These are phyloP conservation scores for Pampus argenteus DNA, from an alignment of 2,797 vertebrate genomes.

Conservation along the genomic window DNA sequence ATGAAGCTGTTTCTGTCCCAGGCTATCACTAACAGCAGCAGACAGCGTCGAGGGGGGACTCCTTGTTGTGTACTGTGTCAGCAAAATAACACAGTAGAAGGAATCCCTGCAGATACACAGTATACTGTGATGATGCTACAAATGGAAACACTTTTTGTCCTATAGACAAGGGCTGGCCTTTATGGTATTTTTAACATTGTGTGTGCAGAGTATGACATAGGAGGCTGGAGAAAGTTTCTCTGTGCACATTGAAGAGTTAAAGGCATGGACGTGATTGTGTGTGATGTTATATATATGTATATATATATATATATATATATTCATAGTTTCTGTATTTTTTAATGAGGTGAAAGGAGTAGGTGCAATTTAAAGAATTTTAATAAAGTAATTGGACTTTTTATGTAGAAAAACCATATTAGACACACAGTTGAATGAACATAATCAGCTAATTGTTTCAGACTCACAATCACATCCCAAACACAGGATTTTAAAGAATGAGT, in stretches of 20 bases:
- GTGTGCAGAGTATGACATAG: no score
- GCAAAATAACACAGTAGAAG: conserved; percentile 47
- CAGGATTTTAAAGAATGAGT: not conserved
- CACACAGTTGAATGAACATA: no score
- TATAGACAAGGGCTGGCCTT: not conserved
- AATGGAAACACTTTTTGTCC: conserved; percentile 19
- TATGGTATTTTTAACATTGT: not conserved
- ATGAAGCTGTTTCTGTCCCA: conserved; percentile 46
- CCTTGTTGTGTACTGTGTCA: conserved; percentile 52
- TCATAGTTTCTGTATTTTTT: no score
- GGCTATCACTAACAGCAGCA: conserved; percentile 35
- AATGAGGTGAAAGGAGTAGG: no score
- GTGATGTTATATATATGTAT: no score
- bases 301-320: no score
- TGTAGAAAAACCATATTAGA: no score
- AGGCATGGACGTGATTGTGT: no score
- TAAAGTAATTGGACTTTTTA: no score
- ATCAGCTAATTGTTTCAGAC: not conserved
- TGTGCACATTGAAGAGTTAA: no score
- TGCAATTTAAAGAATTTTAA: no score
- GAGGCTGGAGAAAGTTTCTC: no score
- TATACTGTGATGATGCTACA: not conserved
- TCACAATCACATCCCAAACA: not conserved
- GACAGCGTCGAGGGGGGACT: conserved; percentile 37
- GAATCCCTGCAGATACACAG: conserved; percentile 38